Evolutionary conservation across 1,140 invertebrate genomes (phyloP), one percentile per base, ranked within the genome.

Genomic region (Cydia splendana): DNA sequence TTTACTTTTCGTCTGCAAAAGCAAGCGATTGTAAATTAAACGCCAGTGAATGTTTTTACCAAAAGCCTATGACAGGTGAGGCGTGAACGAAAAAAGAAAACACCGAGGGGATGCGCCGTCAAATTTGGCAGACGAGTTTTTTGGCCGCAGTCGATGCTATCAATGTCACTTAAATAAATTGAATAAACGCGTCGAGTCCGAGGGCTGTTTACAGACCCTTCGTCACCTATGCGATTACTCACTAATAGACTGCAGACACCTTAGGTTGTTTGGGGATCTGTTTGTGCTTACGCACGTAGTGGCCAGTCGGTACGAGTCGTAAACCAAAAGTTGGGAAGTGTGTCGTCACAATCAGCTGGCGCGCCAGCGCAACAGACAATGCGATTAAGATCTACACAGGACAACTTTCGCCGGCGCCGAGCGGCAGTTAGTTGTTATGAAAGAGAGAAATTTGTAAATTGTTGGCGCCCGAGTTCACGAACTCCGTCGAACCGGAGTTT

Each of bases 361-460:
- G 81, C 84, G 84, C 90, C 85, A 91, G 91, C 90, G 91, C 90
- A 91, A 88, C 90, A 93, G 91, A 91, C 91, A 92, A 92, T 91
- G 86, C 89, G 90, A 93, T 93, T 91, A 92, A 92, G 89, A 93
- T 92, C 91, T 93, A 91, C 90, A 90, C 91, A 91, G 91, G 90
- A 92, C 91, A 93, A 93, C 89, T 93, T 93, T 92, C 91, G 87
- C 91, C 87, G 88, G 84, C 90, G 88, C 87, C 90, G 88, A 88
- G 91, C 91, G 89, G 90, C 90, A 93, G 93, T 94, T 94, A 94
- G 93, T 94, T 93, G 93, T 93, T 94, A 93, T 93, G 92, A 93
- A 93, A 93, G 91, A 93, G 92, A 93, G 93, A 93, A 94, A 94
- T 94, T 94, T 93, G 93, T 93, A 94, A 94, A 94, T 94, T 93